phyloP scores from a whole-genome alignment of 2,888 invertebrate species.

The Priocnemis perturbator region DNA sequence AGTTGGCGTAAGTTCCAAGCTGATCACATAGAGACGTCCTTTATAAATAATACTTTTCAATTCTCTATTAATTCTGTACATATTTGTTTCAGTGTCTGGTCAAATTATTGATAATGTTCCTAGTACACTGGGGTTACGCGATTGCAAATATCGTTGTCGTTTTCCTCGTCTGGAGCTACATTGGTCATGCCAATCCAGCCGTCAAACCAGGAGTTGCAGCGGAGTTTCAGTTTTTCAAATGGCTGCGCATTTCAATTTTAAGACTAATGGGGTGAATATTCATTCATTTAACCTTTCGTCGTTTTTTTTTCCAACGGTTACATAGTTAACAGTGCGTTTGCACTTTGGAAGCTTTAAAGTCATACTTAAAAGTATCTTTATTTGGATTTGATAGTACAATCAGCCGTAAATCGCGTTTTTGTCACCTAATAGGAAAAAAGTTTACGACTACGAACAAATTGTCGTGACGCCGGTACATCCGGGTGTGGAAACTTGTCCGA shows the following conservation, averaged over 20 bases:
- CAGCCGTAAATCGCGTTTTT: slow-evolving; percentile 3
- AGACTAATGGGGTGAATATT: slow-evolving; percentile 84
- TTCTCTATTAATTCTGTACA: not conserved
- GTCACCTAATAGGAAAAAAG: slow-evolving; percentile 80
- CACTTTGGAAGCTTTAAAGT: slow-evolving; percentile 17
- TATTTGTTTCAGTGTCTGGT: slow-evolving; percentile 82
- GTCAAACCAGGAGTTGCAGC: slow-evolving; percentile 93
- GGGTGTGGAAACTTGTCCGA: slow-evolving; percentile 86
- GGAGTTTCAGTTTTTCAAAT: slow-evolving; percentile 88
- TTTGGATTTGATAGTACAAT: not conserved
- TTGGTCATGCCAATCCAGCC: slow-evolving; percentile 95
- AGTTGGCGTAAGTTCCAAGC: slow-evolving; percentile 83
- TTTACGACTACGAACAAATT: slow-evolving; percentile 89
- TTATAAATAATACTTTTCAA: not conserved
- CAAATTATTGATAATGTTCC: slow-evolving; percentile 92
- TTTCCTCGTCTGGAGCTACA: slow-evolving; percentile 93
- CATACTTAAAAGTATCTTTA: not conserved
- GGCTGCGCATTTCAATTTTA: slow-evolving; percentile 84
- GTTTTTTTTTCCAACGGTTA: not conserved
- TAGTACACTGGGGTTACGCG: slow-evolving; percentile 96
- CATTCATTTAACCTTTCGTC: not conserved
- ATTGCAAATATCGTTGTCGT: slow-evolving; percentile 88
- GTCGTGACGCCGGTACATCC: slow-evolving; percentile 90
- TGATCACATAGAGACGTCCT: not conserved
- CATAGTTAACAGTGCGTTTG: not conserved